Evolutionary conservation across 1,140 invertebrate species (phyloP), one percentile per base, ranked within the genome.

Genomic region (Lanistes nyassanus): DNA sequence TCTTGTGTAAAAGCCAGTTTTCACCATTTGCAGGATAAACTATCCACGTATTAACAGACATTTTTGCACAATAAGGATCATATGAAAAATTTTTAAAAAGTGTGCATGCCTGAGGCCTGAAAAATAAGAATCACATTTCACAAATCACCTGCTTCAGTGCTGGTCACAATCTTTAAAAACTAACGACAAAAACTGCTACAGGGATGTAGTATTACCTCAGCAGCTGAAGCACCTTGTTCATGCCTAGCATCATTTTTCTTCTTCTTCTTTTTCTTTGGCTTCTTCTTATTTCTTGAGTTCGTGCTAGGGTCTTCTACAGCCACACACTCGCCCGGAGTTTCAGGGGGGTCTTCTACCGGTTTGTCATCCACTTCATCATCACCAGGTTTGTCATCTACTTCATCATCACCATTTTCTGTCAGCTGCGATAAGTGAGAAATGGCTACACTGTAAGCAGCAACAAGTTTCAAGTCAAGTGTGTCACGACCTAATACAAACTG

Each of bases 251-350:
- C 88, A 79, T 91, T 89, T 80, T 90, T 89, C 76, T 85, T 84
- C 80, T 91, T 91, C 83, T 92, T 93, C 83, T 93, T 93, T 82
- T 93, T 94, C 81, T 86, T 86, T 74, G 84, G 86, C 73, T 84
- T 88, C 70, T 87, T 86, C 76, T 85, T 88, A 53, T 86, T 80
- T 78, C 86, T 86, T 31, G 84, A 76, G 65, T 79, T 82, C 47
- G 82, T 82, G 42, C 81, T 83, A 79, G 76, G 65, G 73, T 75
- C 70, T 68, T 78, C 69, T 79, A 80, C 39, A 76, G 74, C 76
- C 74, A 76, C 65, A 74, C 34, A 39, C 77, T 75, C 21, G 92
- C 93, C 80, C 92, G 93, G 78, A 92, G 92, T 71, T 91, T 90
- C 56, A 91, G 90, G 21, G 88, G 85, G 51, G 74, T 77, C 34